Percentiles rank a stretch among this genome's conserved stretches.
Evolutionary conservation across 1,140 invertebrate species (phyloP).

Genomic region (Zaprionus inermis): DNA sequence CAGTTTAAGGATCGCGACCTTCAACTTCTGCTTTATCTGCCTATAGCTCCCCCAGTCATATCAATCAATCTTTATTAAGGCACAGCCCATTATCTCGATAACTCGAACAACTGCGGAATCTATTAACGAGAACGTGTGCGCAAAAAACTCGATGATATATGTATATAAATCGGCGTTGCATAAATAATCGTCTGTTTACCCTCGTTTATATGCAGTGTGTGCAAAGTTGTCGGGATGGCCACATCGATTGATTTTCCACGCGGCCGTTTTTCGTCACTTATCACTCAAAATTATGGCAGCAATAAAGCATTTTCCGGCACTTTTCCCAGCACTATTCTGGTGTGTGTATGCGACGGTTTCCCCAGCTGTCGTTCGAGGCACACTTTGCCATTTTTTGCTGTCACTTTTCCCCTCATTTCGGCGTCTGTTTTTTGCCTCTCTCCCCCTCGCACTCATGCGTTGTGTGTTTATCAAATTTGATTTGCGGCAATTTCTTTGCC

Average conservation of each 20-base stretch:
- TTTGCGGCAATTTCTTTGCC: constrained; percentile 78
- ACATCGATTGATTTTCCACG: constrained; percentile 69
- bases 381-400: constrained; percentile 81
- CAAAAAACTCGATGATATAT: constrained; percentile 63
- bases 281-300: constrained; percentile 82
- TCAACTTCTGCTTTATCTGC: neutral
- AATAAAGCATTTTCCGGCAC: constrained; percentile 80
- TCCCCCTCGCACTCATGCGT: neutral
- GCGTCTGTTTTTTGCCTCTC: constrained; percentile 31
- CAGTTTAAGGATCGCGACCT: neutral
- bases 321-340: constrained; percentile 7
- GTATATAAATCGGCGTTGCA: constrained; percentile 50
- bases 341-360: neutral
- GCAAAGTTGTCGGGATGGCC: neutral
- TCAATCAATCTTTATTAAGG: constrained; percentile 78
- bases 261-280: constrained; percentile 79
- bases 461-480: constrained; percentile 80
- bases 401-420: constrained; percentile 70
- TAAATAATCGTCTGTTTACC: constrained; percentile 68
- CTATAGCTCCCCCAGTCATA: neutral
- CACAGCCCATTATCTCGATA: constrained; percentile 73
- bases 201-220: constrained; percentile 18
- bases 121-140: constrained; percentile 59
- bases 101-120: constrained; percentile 54
- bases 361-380: constrained; percentile 66